Evolutionary conservation across 1,140 invertebrate genomes (phyloP), one percentile per base, ranked within the genome.

Genomic region (Drosophila watanabei): DNA sequence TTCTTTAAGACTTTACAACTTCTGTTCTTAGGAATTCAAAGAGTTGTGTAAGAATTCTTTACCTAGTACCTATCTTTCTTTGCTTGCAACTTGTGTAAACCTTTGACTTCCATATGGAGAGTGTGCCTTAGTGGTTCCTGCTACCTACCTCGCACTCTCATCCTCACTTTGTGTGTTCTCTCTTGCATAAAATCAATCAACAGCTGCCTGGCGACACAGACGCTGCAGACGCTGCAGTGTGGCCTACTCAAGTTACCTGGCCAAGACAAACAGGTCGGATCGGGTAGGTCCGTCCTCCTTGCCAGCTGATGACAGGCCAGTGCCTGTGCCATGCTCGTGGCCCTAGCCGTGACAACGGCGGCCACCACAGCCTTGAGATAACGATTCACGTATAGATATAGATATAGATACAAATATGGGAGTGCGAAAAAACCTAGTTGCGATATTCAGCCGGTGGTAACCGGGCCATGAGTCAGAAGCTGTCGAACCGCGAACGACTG

Each of bases 121-220:
- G 46, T 41, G 61, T 24, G n/a, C 32, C 33, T 35, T 18, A 16
- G 43, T 10, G 8, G 7, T 58, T 58, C 24, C 51, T 20, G 2
- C 41, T 68, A 54, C 37, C 62, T 65, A 80, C 54, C 46, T 63
- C 73, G 51, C 13, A 43, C 41, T 45, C 49, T 35, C 52, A 16
- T 49, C 75, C 59, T 48, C 24, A 39, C 61, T 52, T 77, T 72
- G 63, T 72, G 18, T 35, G 84, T 80, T 73, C 77, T 60, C 57
- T 78, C 71, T 68, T 61, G 85, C 85, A 81, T 89, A 69, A 89
- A 88, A 81, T 88, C 85, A 85, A 81, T 89, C 81, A 88, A 81
- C 85, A 88, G 85, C 85, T 88, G 84, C 64, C 57, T 18, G 72
- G 37, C 39, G 48, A 73, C 45, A 35, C 51, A n/a, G 39, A 41